Base-by-base conservation (phyloP, 2,888 invertebrate genomes). In the Hyposoter dolosus region DNA sequence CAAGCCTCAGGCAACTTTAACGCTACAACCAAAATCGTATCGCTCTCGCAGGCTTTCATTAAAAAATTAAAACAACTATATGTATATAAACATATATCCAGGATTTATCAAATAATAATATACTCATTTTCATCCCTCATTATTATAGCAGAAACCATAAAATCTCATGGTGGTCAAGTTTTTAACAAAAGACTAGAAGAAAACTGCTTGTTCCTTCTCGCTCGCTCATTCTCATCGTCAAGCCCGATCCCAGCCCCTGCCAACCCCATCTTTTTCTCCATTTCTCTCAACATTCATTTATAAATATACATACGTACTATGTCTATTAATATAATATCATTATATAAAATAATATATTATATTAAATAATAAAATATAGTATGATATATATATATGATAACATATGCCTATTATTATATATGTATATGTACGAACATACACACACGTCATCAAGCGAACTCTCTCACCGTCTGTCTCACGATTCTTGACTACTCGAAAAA, bases 401-500 rank as follows among this genome's bases (percentile, higher is more conserved):
- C 82, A 79, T 84, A 83, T 82, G 82, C 76, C 0, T 40, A 40
- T 40, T 10, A 10, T 4, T 10, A 84, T 81, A 79, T 74, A 65
- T 69, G 60, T 84, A 68, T 83, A 80, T 69, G 65, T 82, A 83
- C 85, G 81, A 83, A 86, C 79, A 84, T 79, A 84, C 77, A 82
- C 56, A 89, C 89, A 87, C 87, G 82, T 83, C 88, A 88, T 87
- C 86, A 79, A 88, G 84, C 87, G 82, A 88, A 87, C 83, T 89
- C 83, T 89, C 83, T 88, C 88, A 89, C 86, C 85, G 85, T 88
- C 89, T 88, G 83, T 87, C 88, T 88, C 87, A 83, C 83, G 17
- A 77, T 77, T 74, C 76, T 77, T 32, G 45, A 84, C 77, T 83
- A 83, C 53, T 71, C 63, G 63, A 65, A 40, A 40, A 40, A 68